phyloP scores from a whole-genome alignment of 2,797 vertebrate genomes.

The Alfaro cultratus region DNA sequence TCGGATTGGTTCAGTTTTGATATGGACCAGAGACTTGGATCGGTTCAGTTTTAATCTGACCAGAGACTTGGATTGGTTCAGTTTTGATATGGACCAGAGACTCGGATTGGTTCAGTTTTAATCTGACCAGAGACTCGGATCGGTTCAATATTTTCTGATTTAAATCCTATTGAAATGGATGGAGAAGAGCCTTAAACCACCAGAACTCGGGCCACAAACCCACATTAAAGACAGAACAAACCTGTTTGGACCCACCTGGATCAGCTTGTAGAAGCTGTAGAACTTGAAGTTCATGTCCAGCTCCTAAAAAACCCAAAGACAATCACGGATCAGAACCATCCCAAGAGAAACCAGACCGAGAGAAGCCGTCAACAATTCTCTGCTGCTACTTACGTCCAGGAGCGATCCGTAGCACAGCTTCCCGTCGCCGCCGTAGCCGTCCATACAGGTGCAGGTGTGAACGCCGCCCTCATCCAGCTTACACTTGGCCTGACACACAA shows the following conservation, averaged over 20 bases:
- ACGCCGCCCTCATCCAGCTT: conserved; percentile 61
- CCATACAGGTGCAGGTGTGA: conserved; percentile 83
- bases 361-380: background rate
- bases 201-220: background rate
- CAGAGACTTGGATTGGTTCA: too few relatives aligned
- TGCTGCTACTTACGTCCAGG: conserved; percentile 54
- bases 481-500: conserved; percentile 84
- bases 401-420: conserved; percentile 86
- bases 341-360: too few relatives aligned
- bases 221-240: background rate
- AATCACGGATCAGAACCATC: background rate
- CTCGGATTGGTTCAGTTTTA: too few relatives aligned
- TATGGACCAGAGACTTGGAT: too few relatives aligned
- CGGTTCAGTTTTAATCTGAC: too few relatives aligned
- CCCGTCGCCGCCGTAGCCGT: conserved; percentile 85
- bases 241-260: conserved; percentile 77
- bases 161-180: background rate
- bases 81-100: too few relatives aligned
- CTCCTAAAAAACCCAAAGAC: conserved; percentile 80
- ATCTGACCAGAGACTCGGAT: background rate
- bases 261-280: conserved; percentile 74
- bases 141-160: background rate
- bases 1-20: too few relatives aligned
- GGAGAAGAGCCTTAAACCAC: background rate
- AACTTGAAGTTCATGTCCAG: conserved; percentile 80